Evolutionary conservation across 2,113 vertebrate species (phyloP).

Genomic region (Recurvirostra avosetta): DNA sequence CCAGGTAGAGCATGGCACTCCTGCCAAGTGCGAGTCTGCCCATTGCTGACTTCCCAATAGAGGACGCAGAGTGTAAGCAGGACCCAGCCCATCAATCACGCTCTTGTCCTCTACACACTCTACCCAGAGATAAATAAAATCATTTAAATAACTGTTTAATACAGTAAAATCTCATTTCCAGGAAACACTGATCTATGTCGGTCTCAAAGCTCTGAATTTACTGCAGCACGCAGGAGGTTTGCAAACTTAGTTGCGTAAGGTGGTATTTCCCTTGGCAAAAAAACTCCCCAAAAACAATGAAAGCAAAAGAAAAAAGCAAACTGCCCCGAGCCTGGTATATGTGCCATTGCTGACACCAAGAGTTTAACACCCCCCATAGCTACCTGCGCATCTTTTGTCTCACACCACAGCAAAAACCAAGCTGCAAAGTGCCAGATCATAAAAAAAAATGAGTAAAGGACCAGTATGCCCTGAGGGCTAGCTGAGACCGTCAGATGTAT

Average conservation of each 20-base stretch:
- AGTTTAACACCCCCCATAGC: not conserved
- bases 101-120: not conserved
- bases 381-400: not conserved
- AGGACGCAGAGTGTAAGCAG: not conserved
- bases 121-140: not conserved
- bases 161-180: not conserved
- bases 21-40: not conserved
- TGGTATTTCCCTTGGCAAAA: not conserved
- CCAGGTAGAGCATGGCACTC: not conserved
- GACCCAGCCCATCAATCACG: not conserved
- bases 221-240: not conserved
- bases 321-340: not conserved
- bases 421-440: not conserved
- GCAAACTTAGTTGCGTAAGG: not conserved
- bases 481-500: not conserved
- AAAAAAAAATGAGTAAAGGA: not conserved
- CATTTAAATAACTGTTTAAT: not conserved
- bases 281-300: not conserved
- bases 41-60: not conserved
- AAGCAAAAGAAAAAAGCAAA: not conserved
- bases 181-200: not conserved
- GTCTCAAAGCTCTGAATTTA: not conserved
- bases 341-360: not conserved
- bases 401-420: not conserved
- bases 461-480: not conserved